Base-by-base conservation (phyloP, 2,113 vertebrate species). In the Gallinago undulata region DNA sequence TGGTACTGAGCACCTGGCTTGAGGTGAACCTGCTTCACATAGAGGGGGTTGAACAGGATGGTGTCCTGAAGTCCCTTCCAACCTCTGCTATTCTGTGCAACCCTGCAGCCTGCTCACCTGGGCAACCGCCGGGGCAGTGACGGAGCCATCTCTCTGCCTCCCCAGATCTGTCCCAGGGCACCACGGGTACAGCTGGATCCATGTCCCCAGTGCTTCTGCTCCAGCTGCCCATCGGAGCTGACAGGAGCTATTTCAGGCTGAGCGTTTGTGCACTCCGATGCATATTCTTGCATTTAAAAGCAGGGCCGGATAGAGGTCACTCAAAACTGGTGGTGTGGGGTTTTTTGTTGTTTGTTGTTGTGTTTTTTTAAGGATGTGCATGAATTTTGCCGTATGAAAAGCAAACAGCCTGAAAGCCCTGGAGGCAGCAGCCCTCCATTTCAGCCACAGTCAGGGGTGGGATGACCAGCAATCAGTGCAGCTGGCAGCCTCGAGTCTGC, bases 1-100 rank as follows among this genome's bases (percentile, higher is more conserved):
- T 0, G 1, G 81, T 12, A 22, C 35, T 17, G 55, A 75, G 55
- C 43, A 22, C 22, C 17, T 0, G 0, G 37, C 59, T 47, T 53
- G 35, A n/a, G 48, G 30, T 30, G 50, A 37, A 22, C 10, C 57
- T 17, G 37, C 22, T 47, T 28, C 2, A 1, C 55, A 37, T 50
- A 47, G 47, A 21, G 28, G 31, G 43, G 41, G 8, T 23, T 9
- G n/a, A 59, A 21, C 13, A 19, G n/a, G 27, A 27, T 2, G 6
- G 37, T 33, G 62, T 35, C 84, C 67, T 79, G 60, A 9, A 28
- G 2, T 14, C 18, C 25, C 22, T 22, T 33, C 50, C 50, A 18
- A 56, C 17, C 60, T 64, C 87, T 74, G 59, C 66, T 19, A 0
- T 12, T 28, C 48, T 8, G 6, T 0, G 6, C 25, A 23, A 1